phyloP scores from a whole-genome alignment of 2,113 vertebrate genomes.

The Pagrus major region DNA sequence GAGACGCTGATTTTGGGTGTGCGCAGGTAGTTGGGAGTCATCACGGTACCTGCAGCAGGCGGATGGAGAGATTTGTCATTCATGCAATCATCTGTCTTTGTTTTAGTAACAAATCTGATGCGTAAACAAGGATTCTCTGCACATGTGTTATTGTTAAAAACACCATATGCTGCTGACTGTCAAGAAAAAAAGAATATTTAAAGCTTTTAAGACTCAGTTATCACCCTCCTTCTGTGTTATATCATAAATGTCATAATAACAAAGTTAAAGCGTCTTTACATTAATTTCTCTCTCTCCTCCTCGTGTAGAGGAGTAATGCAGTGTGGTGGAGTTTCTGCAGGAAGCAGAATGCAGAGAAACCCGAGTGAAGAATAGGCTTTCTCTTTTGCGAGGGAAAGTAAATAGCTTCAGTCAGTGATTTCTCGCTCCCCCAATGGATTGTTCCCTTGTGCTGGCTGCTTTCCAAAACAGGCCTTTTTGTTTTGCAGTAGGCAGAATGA shows the following conservation, averaged over 20 bases:
- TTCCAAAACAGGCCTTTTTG: slow-evolving; percentile 67
- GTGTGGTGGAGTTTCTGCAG: slow-evolving; percentile 31
- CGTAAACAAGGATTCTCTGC: neutral
- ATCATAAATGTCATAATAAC: slow-evolving; percentile 13
- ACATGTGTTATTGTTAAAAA: neutral
- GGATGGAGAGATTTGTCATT: neutral
- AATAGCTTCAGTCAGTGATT: slow-evolving; percentile 78
- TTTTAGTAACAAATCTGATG: neutral
- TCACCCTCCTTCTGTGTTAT: neutral
- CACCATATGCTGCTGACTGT: neutral
- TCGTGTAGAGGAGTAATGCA: neutral
- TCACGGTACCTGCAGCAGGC: slow-evolving; percentile 88
- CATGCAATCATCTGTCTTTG: neutral
- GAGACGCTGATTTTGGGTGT: slow-evolving; percentile 93
- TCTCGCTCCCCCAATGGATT: slow-evolving; percentile 70
- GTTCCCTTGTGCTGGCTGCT: slow-evolving; percentile 60
- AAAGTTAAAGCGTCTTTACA: neutral
- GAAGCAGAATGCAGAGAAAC: slow-evolving; percentile 54
- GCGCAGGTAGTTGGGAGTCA: slow-evolving; percentile 98
- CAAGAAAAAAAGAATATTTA: neutral
- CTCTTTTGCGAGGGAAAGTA: slow-evolving; percentile 61
- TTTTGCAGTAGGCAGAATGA: slow-evolving; percentile 68
- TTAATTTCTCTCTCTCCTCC: slow-evolving; percentile 15
- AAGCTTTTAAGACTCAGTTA: slow-evolving; percentile 10
- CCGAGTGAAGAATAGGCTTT: slow-evolving; percentile 60